Conservation (phyloP, 2,797 vertebrate genomes). For the Lindbergichthys nudifrons region DNA sequence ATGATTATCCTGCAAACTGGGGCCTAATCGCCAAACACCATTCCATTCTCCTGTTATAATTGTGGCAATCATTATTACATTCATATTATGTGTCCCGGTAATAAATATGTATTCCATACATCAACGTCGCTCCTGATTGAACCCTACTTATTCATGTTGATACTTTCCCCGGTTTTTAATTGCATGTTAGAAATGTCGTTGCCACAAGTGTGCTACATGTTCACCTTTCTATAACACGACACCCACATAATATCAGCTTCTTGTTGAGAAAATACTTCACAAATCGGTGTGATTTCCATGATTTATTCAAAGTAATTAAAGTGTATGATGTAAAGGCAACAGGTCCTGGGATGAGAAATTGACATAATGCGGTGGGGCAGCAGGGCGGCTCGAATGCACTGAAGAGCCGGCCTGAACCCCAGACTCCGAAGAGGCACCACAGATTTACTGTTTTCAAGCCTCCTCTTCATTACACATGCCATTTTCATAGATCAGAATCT, state of each 20-base stretch:
- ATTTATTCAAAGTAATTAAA: constrained; percentile 78
- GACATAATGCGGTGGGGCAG: constrained; percentile 73
- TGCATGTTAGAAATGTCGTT: neutral
- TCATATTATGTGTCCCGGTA: too few species aligned
- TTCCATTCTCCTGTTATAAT: too few species aligned
- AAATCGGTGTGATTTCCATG: constrained; percentile 36
- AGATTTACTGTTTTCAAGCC: constrained; percentile 90
- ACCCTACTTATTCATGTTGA: constrained; percentile 38
- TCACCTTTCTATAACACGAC: neutral
- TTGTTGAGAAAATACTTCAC: constrained; percentile 2
- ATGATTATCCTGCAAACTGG: too few species aligned
- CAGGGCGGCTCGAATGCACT: constrained; percentile 93
- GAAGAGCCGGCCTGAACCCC: constrained; percentile 81
- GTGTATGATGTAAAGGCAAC: constrained; percentile 44
- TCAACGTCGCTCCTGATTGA: too few species aligned
- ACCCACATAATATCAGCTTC: neutral
- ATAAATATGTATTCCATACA: too few species aligned
- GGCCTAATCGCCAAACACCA: too few species aligned
- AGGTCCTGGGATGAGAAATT: constrained; percentile 67
- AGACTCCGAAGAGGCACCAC: constrained; percentile 88
- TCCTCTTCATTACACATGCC: constrained; percentile 88
- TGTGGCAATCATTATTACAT: too few species aligned
- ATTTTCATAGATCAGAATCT: constrained; percentile 56
- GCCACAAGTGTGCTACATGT: neutral
- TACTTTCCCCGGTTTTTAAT: neutral